Percentiles rank a stretch among this genome's conserved stretches.
Conservation (phyloP, 2,888 invertebrate genomes). For the Drosophila longiperda region DNA sequence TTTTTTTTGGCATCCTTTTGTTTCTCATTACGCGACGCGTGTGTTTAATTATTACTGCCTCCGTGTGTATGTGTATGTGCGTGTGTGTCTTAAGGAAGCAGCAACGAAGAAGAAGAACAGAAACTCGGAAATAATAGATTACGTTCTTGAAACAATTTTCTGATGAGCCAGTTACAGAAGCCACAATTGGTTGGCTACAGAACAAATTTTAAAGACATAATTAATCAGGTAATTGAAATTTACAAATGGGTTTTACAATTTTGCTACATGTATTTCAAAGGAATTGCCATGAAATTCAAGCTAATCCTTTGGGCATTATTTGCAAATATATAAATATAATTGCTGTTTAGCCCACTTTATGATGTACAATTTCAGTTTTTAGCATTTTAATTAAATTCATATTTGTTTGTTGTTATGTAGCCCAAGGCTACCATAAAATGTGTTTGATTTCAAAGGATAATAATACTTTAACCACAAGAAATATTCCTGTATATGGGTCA, state of each 20-base stretch:
- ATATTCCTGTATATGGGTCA: neutral
- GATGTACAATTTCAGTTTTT: neutral
- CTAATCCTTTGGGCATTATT: neutral
- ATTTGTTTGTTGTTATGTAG: neutral
- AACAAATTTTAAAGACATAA: neutral
- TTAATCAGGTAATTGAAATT: slow-evolving; percentile 27
- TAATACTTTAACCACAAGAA: neutral
- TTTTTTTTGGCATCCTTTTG: slow-evolving; percentile 13
- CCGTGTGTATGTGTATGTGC: neutral
- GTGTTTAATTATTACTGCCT: slow-evolving; percentile 55
- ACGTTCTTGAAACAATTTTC: slow-evolving; percentile 30
- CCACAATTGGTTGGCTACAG: neutral
- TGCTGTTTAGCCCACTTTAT: neutral
- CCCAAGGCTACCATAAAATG: neutral
- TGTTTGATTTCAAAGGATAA: neutral
- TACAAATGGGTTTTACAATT: neutral
- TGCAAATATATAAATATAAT: neutral
- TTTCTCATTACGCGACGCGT: slow-evolving; percentile 54
- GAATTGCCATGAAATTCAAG: neutral
- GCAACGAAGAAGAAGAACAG: slow-evolving; percentile 27
- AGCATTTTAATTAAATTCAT: slow-evolving; percentile 13
- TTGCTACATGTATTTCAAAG: neutral
- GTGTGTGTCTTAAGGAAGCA: slow-evolving; percentile 9
- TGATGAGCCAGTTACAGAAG: neutral
- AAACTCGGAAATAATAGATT: neutral